phyloP scores from a whole-genome alignment of 2,888 invertebrate genomes.

The Nymphalis c-album region DNA sequence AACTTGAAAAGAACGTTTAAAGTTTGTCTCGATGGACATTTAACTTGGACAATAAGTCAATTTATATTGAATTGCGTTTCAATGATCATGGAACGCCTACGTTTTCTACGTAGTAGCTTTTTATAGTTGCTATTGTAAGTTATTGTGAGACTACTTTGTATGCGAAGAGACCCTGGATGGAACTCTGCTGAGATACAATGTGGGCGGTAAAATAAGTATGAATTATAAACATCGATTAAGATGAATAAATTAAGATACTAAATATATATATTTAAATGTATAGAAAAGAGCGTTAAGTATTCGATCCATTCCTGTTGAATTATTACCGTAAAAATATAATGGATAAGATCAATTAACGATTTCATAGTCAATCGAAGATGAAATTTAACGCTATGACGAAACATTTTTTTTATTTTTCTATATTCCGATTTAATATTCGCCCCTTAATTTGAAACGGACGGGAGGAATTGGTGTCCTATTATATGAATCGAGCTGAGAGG shows the following conservation, averaged over 20 bases:
- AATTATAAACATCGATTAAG: conserved; percentile 33
- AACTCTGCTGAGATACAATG: conserved; percentile 56
- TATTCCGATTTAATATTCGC: conserved; percentile 42
- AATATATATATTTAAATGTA: neutral
- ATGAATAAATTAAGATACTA: neutral
- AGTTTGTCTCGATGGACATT: neutral
- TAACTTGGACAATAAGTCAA: conserved; percentile 5
- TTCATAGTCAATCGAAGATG: conserved; percentile 45
- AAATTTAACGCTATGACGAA: conserved; percentile 18
- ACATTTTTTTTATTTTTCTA: conserved; percentile 28
- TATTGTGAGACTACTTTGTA: conserved; percentile 60
- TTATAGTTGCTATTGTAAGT: conserved; percentile 62
- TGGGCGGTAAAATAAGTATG: conserved; percentile 54
- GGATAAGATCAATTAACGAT: conserved; percentile 38
- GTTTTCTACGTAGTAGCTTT: conserved; percentile 38
- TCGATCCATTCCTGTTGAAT: conserved; percentile 51
- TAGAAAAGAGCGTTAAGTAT: neutral
- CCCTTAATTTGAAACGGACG: conserved; percentile 55
- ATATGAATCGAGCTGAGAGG: conserved; percentile 63
- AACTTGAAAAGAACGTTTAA: conserved; percentile 8
- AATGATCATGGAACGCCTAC: conserved; percentile 4
- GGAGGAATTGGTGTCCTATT: conserved; percentile 68
- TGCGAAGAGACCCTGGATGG: conserved; percentile 52
- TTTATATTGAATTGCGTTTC: conserved; percentile 5
- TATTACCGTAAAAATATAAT: conserved; percentile 43